phyloP scores from a whole-genome alignment of 2,113 vertebrate genomes.

The Syngnathoides biaculeatus region DNA sequence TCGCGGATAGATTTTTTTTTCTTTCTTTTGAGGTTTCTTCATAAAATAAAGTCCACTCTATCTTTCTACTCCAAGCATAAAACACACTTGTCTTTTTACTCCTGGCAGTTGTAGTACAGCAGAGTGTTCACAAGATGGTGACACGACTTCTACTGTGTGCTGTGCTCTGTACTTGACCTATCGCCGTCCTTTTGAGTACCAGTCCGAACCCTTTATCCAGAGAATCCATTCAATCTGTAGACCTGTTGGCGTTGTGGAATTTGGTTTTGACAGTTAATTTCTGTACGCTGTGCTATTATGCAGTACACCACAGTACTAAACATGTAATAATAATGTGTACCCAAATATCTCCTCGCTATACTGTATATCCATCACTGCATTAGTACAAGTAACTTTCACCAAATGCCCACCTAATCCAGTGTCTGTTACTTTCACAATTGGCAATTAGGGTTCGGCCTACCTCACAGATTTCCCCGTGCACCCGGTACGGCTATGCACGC shows the following conservation, averaged over 20 bases:
- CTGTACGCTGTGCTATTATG: too few species aligned
- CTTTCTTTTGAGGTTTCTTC: constrained; percentile 82
- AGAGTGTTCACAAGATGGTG: constrained; percentile 30
- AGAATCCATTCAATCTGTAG: not conserved
- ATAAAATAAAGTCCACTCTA: constrained; percentile 90
- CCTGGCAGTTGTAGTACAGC: constrained; percentile 14
- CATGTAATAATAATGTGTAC: too few species aligned
- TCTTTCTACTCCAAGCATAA: constrained; percentile 82
- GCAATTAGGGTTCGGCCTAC: not conserved
- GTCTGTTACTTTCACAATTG: not conserved
- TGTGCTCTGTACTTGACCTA: not conserved
- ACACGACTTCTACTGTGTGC: not conserved
- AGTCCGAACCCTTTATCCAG: too few species aligned
- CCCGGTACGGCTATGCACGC: too few species aligned
- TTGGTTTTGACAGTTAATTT: not conserved
- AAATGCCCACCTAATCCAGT: not conserved
- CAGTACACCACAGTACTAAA: too few species aligned
- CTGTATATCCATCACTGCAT: too few species aligned
- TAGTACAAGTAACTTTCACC: too few species aligned
- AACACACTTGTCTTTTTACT: constrained; percentile 1
- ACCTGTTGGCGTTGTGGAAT: not conserved
- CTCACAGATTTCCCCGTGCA: not conserved
- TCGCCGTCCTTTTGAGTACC: not conserved
- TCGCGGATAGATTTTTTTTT: constrained; percentile 75
- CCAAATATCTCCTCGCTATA: too few species aligned